Evolutionary conservation across 2,113 vertebrate genomes (phyloP), one percentile per base, ranked within the genome.

Genomic region (Malurus alboscapulatus): DNA sequence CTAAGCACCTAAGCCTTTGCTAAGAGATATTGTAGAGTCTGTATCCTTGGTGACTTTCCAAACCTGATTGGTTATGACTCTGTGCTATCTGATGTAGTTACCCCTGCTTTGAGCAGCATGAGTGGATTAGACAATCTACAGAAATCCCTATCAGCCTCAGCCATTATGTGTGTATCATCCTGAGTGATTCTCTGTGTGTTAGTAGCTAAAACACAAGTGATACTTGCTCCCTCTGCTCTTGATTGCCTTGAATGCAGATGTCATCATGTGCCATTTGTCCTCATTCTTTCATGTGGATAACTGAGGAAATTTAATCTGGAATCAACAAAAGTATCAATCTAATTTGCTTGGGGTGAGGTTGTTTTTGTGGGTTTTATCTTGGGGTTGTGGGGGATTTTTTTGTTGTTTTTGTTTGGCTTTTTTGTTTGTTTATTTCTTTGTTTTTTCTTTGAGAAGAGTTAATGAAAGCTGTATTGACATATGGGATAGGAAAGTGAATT

Each of bases 371-470:
- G 9, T 4, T 32, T 38, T 55, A 20, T 45, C 44, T n/a, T 1
- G 1, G 11, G 2, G 6, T 17, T 48, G 27, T 26, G 25, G 3
- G 25, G 3, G 4, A 5, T 2, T 32, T 40, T 24, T 30, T 68
- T 69, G 16, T 19, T 38, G 38, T 10, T 38, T 38, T 59, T 82
- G 45, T 11, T 54, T 71, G 66, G 14, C 5, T 17, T 61, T 61
- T 59, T 38, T 38, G 38, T 38, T 59, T 59, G 14, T 48, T 58
- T 55, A 1, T 27, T 73, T 48, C 12, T 19, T 68, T 71, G 7
- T 50, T 59, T 65, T 8, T 53, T 53, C 38, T 73, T 21, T 54
- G n/a, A 61, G 42, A 76, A 58, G 19, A 66, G 4, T 24, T 71
- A 22, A 6, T 32, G 59, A 14, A 55, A 63, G 17, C 8, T 77